Evolutionary conservation across 2,113 vertebrate genomes (phyloP), one percentile per base, ranked within the genome.

Genomic region (Percopsis transmontana): DNA sequence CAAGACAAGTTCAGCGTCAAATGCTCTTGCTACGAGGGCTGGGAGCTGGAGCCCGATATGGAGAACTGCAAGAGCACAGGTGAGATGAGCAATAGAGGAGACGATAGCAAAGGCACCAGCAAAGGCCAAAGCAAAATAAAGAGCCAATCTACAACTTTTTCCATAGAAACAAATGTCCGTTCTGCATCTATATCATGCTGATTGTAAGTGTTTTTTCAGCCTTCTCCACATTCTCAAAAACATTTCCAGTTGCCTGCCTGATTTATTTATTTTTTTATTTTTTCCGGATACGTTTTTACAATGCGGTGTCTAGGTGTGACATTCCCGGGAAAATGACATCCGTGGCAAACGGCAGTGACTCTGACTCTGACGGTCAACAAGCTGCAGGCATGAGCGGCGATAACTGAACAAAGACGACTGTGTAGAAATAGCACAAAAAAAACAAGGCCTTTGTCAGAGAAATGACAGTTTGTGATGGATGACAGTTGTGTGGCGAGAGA

Each of bases 1-100:
- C 97, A 99, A 90, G 94, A 96, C 91, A 99, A 98, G 88, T 94
- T 94, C 90, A 96, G 90, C 0, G 95, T 98, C 81, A 98, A 97
- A 87, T 99, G 97, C 76, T 97, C 96, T 12, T 99, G 97, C 83
- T 98, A 98, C 0, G 95, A 99, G 8, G 97, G 96, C 44, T 99
- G 97, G 97, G 91, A 94, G 62, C 89, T 99, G 84, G 96, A 98
- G 73, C 85, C 93, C 0, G 97, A 99, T 0, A 94, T 94, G 50
- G 96, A 97, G 90, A 98, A 93, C 92, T 99, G 97, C 94, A 95
- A 92, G 77, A 98, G 97, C 86, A 91, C 94, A 6, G 96, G 96
- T 97, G 59, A 20, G 88, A 20, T 15, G 24, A 44, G 8, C 5
- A 38, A 18, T 2, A 14, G 42, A 9, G 41, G 18, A 14, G 44